Evolutionary conservation across 2,888 invertebrate genomes (phyloP).

Genomic region (Drosophila engyochracea): DNA sequence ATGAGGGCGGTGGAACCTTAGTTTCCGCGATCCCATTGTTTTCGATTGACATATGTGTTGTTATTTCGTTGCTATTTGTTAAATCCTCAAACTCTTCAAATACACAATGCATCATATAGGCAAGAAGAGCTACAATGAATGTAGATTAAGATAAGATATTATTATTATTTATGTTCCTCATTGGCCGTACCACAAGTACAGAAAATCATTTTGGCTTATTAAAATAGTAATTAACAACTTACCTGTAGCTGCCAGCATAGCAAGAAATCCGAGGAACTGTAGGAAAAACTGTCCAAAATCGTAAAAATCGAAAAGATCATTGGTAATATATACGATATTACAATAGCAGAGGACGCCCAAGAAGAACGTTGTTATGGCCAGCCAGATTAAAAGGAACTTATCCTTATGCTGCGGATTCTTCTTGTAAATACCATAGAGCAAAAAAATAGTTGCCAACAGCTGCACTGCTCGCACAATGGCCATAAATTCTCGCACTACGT

Average conservation of each 20-base stretch:
- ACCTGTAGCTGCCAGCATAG: not conserved
- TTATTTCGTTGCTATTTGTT: too few species aligned
- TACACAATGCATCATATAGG: too few species aligned
- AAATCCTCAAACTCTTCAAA: too few species aligned
- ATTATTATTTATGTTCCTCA: too few species aligned
- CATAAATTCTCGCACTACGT: fast-evolving
- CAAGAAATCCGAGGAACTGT: not conserved
- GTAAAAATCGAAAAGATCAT: fast-evolving
- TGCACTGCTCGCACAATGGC: not conserved
- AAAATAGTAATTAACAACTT: not conserved
- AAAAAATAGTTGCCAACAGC: constrained; percentile 3
- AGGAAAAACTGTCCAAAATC: not conserved
- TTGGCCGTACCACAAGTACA: too few species aligned
- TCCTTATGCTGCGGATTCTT: constrained; percentile 12
- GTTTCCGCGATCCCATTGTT: too few species aligned
- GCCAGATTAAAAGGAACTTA: constrained; percentile 18
- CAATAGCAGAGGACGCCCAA: not conserved
- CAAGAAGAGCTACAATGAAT: too few species aligned
- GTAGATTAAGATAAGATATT: too few species aligned
- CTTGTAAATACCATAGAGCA: constrained; percentile 13
- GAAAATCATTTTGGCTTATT: too few species aligned
- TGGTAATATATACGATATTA: not conserved
- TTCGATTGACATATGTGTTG: too few species aligned
- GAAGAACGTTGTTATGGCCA: not conserved
- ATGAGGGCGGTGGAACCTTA: too few species aligned